These are phyloP conservation scores for Drymonia ruficornis DNA, from an alignment of 2,888 invertebrate species.

Conservation along the genomic window DNA sequence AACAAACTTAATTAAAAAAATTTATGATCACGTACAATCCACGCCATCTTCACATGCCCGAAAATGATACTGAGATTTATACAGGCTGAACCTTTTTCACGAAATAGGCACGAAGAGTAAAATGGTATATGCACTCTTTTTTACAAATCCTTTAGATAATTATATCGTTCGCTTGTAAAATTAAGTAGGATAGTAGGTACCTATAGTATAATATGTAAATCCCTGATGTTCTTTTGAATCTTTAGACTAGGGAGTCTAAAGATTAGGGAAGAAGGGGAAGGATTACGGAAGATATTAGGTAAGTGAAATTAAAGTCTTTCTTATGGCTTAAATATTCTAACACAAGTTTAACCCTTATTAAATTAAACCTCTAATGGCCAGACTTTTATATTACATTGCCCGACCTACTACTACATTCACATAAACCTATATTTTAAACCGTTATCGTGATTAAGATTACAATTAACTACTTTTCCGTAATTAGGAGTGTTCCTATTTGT, in stretches of 20 bases:
- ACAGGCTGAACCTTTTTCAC: too few relatives aligned
- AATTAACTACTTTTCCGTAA: background rate
- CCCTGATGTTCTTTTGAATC: too few relatives aligned
- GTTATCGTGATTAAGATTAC: background rate
- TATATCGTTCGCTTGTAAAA: too few relatives aligned
- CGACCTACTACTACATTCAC: background rate
- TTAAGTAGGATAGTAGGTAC: too few relatives aligned
- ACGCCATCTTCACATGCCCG: slow-evolving; percentile 6
- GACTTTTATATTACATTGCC: background rate
- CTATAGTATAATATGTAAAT: too few relatives aligned
- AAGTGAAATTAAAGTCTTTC: too few relatives aligned
- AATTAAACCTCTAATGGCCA: background rate
- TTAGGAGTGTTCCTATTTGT: background rate
- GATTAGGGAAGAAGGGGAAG: too few relatives aligned
- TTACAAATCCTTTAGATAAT: too few relatives aligned
- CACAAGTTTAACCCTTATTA: background rate
- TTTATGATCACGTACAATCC: background rate
- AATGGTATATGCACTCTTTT: too few relatives aligned
- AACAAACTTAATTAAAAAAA: background rate
- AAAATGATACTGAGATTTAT: slow-evolving; percentile 12
- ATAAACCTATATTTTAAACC: background rate
- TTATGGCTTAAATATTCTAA: too few relatives aligned
- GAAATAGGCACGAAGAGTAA: background rate
- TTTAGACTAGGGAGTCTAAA: too few relatives aligned
- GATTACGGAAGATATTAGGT: too few relatives aligned